Base-by-base conservation (phyloP, 2,888 invertebrate species). In the Shargacucullia verbasci region DNA sequence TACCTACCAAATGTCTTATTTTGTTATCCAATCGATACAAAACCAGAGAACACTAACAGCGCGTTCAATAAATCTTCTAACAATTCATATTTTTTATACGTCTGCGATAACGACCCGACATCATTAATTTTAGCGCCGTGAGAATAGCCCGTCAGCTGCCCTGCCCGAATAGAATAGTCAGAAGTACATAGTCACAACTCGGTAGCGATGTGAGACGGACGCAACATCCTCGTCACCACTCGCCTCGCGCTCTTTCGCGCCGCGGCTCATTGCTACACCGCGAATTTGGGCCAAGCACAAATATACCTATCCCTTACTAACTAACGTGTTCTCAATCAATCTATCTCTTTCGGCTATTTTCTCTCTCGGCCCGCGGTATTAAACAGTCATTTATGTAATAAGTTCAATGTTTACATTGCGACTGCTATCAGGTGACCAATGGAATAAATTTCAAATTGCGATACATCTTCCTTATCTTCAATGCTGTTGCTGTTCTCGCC, bases 171-270 rank as follows among this genome's bases (percentile, higher is more conserved):
- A 85, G 82, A 85, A 81, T 83, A 85, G 82, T 80, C 83, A 80
- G 79, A 84, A 88, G 87, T 90, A 81, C 76, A 79, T 82, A 91
- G 92, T 93, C 87, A 90, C 88, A 89, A 89, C 81, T 89, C 90
- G 91, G 92, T 92, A 89, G 93, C 92, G 93, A 93, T 92, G 93
- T 91, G 90, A 91, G 88, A 80, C 90, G 91, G 91, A 87, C 92
- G 92, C 86, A 78, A 81, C 77, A 80, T 78, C 83, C 84, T 80
- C 71, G 78, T 75, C 80, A 78, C 75, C 81, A 80, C 78, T 79
- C 74, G 82, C 83, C 82, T 82, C 83, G 88, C 88, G 88, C 87
- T 88, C 87, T 84, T 84, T 86, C 88, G 87, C 88, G 86, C 85
- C 84, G 83, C 86, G 86, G 79, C 83, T 84, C 76, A 81, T 82